A percentile compares a stretch with the other conserved stretches of the same genome.
Evolutionary conservation across 1,140 invertebrate genomes (phyloP).

Genomic region (Eupeodes corollae): DNA sequence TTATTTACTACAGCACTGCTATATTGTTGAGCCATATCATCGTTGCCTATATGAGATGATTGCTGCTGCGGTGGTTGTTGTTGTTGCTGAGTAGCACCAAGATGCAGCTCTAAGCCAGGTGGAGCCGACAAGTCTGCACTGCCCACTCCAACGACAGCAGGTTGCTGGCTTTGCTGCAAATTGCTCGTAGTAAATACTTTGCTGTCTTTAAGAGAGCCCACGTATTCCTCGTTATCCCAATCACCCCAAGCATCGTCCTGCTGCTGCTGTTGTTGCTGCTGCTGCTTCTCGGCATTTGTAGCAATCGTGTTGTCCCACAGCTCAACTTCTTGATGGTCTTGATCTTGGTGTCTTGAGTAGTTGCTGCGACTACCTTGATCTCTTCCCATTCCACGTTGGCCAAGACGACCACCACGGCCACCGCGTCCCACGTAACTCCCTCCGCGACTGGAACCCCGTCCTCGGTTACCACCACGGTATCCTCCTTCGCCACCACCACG

Average conservation of each 20-base stretch:
- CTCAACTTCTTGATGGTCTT: slow-evolving; percentile 39
- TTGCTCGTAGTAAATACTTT: slow-evolving; percentile 81
- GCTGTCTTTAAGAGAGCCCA: slow-evolving; percentile 83
- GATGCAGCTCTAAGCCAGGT: slow-evolving; percentile 29
- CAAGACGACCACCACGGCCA: slow-evolving; percentile 44
- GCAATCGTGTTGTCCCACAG: slow-evolving; percentile 40
- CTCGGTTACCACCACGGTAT: slow-evolving; percentile 39
- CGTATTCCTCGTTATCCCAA: slow-evolving; percentile 92
- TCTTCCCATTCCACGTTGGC: slow-evolving; percentile 41
- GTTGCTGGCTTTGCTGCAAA: slow-evolving; percentile 22
- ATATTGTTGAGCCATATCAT: slow-evolving; percentile 8
- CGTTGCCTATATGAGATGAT: slow-evolving; percentile 19
- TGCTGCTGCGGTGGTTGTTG: slow-evolving; percentile 10
- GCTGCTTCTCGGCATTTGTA: slow-evolving; percentile 31
- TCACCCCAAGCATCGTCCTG: slow-evolving; percentile 45
- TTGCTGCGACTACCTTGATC: slow-evolving; percentile 31
- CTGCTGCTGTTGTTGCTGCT: slow-evolving; percentile 21
- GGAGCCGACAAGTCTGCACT: slow-evolving; percentile 26
- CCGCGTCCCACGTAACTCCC: slow-evolving; percentile 44
- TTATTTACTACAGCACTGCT: slow-evolving; percentile 10
- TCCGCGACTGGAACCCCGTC: slow-evolving; percentile 42
- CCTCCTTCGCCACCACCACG: slow-evolving; percentile 39
- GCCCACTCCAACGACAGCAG: slow-evolving; percentile 20
- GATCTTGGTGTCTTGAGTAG: slow-evolving; percentile 18
- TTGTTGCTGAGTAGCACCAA: slow-evolving; percentile 11